A percentile compares a stretch with the other conserved stretches of the same genome.
Evolutionary conservation across 2,888 invertebrate species (phyloP).

Genomic region (Tinea trinotella): DNA sequence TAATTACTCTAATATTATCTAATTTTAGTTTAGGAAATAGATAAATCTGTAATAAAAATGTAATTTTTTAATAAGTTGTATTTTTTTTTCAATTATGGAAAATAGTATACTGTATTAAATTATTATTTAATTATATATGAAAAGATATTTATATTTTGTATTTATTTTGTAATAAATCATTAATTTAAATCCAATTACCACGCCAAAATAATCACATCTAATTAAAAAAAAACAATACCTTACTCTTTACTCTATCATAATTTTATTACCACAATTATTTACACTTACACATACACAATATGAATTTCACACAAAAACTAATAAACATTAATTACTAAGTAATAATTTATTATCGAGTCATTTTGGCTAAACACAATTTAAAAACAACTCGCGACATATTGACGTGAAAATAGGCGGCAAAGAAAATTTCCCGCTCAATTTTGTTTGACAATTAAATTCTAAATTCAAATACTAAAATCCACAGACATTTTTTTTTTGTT

Average conservation of each 20-base stretch:
- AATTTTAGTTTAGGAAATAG: too few species aligned
- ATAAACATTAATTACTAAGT: too few species aligned
- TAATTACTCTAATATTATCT: too few species aligned
- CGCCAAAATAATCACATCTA: background rate
- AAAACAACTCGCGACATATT: background rate
- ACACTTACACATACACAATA: background rate
- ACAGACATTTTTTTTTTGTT: background rate
- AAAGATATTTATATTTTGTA: too few species aligned
- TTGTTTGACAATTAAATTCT: background rate
- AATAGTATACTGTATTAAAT: too few species aligned
- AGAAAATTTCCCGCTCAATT: background rate
- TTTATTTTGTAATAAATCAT: background rate
- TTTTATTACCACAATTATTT: too few species aligned
- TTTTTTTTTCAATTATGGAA: too few species aligned
- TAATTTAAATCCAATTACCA: background rate
- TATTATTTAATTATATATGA: too few species aligned
- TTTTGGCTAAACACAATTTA: background rate
- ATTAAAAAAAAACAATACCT: background rate
- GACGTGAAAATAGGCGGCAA: background rate
- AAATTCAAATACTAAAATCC: background rate
- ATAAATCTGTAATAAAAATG: too few species aligned
- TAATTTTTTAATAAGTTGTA: too few species aligned
- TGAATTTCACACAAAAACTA: background rate
- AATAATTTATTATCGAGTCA: constrained; percentile 2
- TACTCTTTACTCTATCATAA: background rate